Conservation (phyloP, 2,888 invertebrate genomes). For the Eucera pruinosa region DNA sequence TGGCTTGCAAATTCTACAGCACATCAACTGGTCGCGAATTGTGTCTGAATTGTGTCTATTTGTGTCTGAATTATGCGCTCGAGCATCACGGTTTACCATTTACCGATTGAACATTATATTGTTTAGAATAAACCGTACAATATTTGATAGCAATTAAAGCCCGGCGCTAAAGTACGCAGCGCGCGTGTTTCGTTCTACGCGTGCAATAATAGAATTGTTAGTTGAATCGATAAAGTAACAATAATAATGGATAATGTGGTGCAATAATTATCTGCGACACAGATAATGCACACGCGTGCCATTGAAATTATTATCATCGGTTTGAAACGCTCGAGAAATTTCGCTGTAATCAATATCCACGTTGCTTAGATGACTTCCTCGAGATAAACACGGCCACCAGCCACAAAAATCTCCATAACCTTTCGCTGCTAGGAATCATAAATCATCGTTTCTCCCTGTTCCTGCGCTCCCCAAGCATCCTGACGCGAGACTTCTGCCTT, state of each 20-base stretch:
- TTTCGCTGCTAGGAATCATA: slow-evolving; percentile 37
- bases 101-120: not conserved
- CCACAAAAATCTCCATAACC: slow-evolving; percentile 57
- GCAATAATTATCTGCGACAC: slow-evolving; percentile 14
- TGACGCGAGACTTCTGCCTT: slow-evolving; percentile 53
- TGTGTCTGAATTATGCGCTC: slow-evolving; percentile 10
- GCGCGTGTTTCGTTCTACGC: not conserved
- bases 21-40: too few species aligned
- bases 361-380: slow-evolving; percentile 30
- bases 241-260: slow-evolving; percentile 9
- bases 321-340: slow-evolving; percentile 6
- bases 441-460: slow-evolving; percentile 44
- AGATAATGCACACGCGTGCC: not conserved
- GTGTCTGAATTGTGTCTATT: not conserved
- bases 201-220: slow-evolving; percentile 24
- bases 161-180: not conserved
- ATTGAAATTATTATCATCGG: not conserved
- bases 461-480: slow-evolving; percentile 18
- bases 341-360: slow-evolving; percentile 36
- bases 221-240: not conserved
- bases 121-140: not conserved
- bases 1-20: too few species aligned
- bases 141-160: slow-evolving; percentile 26
- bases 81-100: not conserved
- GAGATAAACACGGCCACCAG: slow-evolving; percentile 16